phyloP scores from a whole-genome alignment of 2,888 invertebrate genomes.

The Scaptodrosophila latifasciaeformis region DNA sequence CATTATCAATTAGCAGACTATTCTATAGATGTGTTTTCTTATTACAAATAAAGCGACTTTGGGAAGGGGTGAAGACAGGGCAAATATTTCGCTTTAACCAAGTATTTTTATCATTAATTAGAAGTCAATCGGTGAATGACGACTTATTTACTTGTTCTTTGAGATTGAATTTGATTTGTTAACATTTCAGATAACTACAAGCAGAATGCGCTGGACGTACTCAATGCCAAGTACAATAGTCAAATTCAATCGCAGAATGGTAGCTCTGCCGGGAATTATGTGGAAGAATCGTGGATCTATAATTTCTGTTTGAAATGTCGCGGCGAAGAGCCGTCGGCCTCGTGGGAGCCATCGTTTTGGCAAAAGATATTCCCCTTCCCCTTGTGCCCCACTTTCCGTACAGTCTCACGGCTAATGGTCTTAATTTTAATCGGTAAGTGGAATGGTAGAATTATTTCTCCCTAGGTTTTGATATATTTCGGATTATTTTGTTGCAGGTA shows the following conservation, averaged over 20 bases:
- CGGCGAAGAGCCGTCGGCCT: slow-evolving; percentile 82
- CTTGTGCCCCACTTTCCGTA: slow-evolving; percentile 88
- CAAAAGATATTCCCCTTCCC: slow-evolving; percentile 88
- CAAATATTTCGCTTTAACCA: not conserved
- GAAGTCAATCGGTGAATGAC: slow-evolving; percentile 34
- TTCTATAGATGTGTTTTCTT: too few species aligned
- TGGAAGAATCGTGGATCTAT: slow-evolving; percentile 85
- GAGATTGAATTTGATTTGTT: slow-evolving; percentile 9
- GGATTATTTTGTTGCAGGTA: slow-evolving; percentile 74
- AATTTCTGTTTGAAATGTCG: slow-evolving; percentile 87
- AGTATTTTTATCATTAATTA: slow-evolving; percentile 42
- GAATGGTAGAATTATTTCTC: not conserved
- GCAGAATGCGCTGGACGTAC: slow-evolving; percentile 66
- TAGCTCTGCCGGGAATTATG: slow-evolving; percentile 45
- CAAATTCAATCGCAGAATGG: slow-evolving; percentile 43
- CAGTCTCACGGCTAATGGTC: slow-evolving; percentile 85
- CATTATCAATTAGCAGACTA: slow-evolving; percentile 62
- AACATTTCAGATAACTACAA: slow-evolving; percentile 62
- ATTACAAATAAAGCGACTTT: too few species aligned
- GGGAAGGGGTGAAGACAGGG: too few species aligned
- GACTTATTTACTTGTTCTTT: slow-evolving; percentile 31
- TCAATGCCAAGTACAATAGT: slow-evolving; percentile 67
- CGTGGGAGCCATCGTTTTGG: slow-evolving; percentile 90
- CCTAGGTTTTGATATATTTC: too few species aligned
- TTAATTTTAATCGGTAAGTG: slow-evolving; percentile 82